These are phyloP conservation scores for Gulo gulo DNA, from an alignment of 2,113 vertebrate genomes.

Conservation along the genomic window DNA sequence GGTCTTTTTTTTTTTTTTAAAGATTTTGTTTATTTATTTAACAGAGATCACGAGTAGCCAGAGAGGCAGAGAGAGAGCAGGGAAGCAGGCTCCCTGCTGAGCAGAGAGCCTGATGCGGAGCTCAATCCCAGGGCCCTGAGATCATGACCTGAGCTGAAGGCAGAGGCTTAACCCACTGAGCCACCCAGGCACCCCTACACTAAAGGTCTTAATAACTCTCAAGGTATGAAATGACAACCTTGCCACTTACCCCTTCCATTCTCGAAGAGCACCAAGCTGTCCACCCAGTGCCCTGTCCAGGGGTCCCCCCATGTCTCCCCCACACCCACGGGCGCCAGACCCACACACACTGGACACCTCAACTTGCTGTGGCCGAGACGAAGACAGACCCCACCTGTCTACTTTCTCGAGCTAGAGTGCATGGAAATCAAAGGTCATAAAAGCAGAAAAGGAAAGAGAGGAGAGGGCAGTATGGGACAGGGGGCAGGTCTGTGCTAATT, in stretches of 20 bases:
- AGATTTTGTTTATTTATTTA: too few relatives aligned
- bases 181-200: too few relatives aligned
- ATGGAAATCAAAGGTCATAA: neutral
- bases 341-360: neutral
- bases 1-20: too few relatives aligned
- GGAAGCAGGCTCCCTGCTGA: too few relatives aligned
- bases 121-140: too few relatives aligned
- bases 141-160: too few relatives aligned
- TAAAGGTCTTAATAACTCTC: neutral
- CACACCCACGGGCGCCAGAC: rapidly evolving
- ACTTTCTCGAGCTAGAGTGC: neutral
- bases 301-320: neutral
- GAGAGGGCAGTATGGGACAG: too few relatives aligned
- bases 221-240: neutral
- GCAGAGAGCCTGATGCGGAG: too few relatives aligned
- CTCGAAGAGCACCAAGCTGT: neutral
- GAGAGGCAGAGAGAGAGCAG: too few relatives aligned
- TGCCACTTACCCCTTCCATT: neutral
- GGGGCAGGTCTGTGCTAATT: neutral
- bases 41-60: too few relatives aligned
- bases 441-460: neutral
- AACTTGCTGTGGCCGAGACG: neutral
- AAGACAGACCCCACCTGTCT: neutral
- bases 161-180: too few relatives aligned
- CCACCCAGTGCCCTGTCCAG: neutral